These are phyloP conservation scores for Hirtodrosophila confusa DNA, from an alignment of 2,888 invertebrate genomes.

Conservation along the genomic window DNA sequence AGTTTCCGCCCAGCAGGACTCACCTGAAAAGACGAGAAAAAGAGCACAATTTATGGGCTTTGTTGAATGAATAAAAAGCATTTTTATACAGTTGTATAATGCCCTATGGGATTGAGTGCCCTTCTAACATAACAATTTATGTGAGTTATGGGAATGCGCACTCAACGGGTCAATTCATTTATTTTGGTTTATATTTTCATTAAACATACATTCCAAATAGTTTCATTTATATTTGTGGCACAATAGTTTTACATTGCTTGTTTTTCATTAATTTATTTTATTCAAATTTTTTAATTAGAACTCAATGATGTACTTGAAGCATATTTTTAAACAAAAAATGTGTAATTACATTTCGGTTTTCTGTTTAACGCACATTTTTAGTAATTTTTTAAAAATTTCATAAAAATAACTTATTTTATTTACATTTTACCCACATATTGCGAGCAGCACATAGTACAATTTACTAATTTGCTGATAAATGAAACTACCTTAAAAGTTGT, in stretches of 20 bases:
- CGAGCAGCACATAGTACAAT: background rate
- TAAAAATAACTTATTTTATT: no score
- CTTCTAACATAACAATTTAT: slow-evolving; percentile 40
- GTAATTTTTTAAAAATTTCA: no score
- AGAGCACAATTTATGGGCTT: slow-evolving; percentile 43
- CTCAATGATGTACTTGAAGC: no score
- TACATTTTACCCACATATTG: no score
- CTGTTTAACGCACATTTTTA: no score
- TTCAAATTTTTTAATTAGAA: no score
- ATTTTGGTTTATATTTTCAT: slow-evolving; percentile 4
- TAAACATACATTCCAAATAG: background rate
- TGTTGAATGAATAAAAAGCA: slow-evolving; percentile 37
- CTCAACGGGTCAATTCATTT: slow-evolving; percentile 39
- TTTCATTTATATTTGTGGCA: background rate
- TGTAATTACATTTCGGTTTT: no score
- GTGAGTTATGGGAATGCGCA: slow-evolving; percentile 31
- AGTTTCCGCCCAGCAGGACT: slow-evolving; percentile 25
- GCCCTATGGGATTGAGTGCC: slow-evolving; percentile 6
- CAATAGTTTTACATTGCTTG: no score
- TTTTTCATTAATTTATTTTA: no score
- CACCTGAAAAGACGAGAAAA: slow-evolving; percentile 42
- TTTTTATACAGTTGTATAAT: slow-evolving; percentile 18
- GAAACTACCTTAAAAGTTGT: slow-evolving; percentile 29
- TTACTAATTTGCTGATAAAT: background rate
- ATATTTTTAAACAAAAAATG: no score